A percentile compares a stretch with the other conserved stretches of the same genome.
These are phyloP conservation scores for Morone chrysops DNA, from an alignment of 2,113 vertebrate genomes.

Conservation along the genomic window DNA sequence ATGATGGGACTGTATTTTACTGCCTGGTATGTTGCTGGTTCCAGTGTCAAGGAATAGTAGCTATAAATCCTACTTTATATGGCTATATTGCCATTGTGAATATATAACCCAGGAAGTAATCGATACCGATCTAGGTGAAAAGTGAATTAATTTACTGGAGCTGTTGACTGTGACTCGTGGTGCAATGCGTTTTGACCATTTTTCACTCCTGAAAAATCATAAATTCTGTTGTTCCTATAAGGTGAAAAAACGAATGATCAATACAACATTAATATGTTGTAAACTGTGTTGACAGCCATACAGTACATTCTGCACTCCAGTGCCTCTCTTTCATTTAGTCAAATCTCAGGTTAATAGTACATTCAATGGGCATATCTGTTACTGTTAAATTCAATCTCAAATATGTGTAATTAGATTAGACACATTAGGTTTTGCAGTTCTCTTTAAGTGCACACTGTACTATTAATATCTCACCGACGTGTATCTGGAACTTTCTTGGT, in stretches of 20 bases:
- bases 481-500: neutral
- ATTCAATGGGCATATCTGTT: neutral
- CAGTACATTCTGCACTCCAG: neutral
- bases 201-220: conserved; percentile 43
- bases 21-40: neutral
- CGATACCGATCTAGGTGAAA: conserved; percentile 49
- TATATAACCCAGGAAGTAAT: conserved; percentile 42
- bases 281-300: neutral
- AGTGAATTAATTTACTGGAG: conserved; percentile 47
- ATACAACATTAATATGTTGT: conserved; percentile 40
- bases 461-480: neutral
- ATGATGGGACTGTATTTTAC: conserved; percentile 1
- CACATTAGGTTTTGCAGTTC: neutral
- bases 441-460: conserved; percentile 4
- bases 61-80: conserved; percentile 35
- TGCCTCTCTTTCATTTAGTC: neutral
- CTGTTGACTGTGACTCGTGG: conserved; percentile 15
- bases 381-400: neutral
- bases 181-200: conserved; percentile 20
- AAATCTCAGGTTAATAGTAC: neutral
- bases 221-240: conserved; percentile 5
- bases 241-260: conserved; percentile 40
- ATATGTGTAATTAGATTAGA: conserved; percentile 14
- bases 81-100: conserved; percentile 24
- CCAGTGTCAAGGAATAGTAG: neutral